These are phyloP conservation scores for Capreolus pygargus DNA, from an alignment of 2,113 vertebrate species.

Conservation along the genomic window DNA sequence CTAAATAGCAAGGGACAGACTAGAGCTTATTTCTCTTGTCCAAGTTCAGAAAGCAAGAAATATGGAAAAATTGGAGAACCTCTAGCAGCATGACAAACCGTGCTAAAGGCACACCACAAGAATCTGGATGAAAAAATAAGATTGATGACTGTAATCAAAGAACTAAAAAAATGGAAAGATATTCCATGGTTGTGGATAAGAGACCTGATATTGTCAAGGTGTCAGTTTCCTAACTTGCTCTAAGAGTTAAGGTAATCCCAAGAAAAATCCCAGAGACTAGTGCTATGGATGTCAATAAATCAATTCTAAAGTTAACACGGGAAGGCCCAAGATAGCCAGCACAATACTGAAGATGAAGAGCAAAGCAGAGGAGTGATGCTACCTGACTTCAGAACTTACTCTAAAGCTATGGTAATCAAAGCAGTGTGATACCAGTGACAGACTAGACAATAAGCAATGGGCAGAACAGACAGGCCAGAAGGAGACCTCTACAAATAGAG, in stretches of 20 bases:
- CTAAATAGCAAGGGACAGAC: background rate
- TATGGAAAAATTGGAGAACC: background rate
- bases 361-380: background rate
- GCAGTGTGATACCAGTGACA: background rate
- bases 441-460: background rate
- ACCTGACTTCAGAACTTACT: background rate
- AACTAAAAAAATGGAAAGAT: background rate
- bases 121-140: background rate
- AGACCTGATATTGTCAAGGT: background rate
- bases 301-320: background rate
- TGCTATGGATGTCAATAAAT: background rate
- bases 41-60: conserved; percentile 5
- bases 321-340: background rate
- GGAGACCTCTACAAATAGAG: background rate
- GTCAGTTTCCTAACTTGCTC: background rate
- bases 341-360: background rate
- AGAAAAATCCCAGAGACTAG: background rate
- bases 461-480: background rate
- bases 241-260: background rate
- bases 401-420: background rate
- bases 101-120: background rate
- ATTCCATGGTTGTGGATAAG: background rate
- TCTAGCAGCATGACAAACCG: background rate
- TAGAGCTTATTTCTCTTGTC: background rate
- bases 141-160: background rate